A percentile compares a stretch with the other conserved stretches of the same genome.
Conservation (phyloP, 2,888 invertebrate species). For the Drosophila prostipennis region DNA sequence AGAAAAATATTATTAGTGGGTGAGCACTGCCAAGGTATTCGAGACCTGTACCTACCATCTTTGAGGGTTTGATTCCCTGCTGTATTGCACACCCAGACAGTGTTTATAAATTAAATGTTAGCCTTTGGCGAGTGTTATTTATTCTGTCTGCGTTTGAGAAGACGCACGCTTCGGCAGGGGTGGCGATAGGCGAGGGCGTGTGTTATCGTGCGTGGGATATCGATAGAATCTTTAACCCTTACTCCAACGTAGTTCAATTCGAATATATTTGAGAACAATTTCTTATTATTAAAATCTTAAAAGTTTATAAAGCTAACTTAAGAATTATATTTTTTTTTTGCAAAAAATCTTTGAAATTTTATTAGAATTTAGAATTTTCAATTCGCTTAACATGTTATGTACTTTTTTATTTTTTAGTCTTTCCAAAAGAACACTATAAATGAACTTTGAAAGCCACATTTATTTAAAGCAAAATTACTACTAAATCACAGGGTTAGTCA, state of each 20-base stretch:
- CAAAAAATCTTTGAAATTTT: too few species aligned
- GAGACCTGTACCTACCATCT: conserved; percentile 21
- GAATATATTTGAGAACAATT: too few species aligned
- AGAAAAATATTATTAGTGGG: neutral
- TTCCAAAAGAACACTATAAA: too few species aligned
- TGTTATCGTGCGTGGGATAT: conserved; percentile 1
- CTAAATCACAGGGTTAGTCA: conserved; percentile 23
- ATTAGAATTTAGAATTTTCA: too few species aligned
- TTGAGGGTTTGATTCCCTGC: neutral
- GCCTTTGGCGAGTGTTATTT: conserved; percentile 14
- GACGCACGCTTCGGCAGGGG: conserved; percentile 15
- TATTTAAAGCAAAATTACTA: neutral
- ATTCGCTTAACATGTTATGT: too few species aligned
- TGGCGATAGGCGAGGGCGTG: conserved; percentile 8
- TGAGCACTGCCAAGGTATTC: too few species aligned
- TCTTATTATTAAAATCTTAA: too few species aligned
- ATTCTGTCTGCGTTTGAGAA: neutral
- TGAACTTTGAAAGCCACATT: neutral
- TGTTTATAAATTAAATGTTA: neutral
- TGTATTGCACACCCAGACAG: conserved; percentile 2
- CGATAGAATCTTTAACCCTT: conserved; percentile 18
- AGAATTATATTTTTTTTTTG: too few species aligned
- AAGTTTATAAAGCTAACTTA: too few species aligned
- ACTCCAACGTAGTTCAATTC: too few species aligned
- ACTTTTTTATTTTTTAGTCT: too few species aligned